A percentile compares a stretch with the other conserved stretches of the same genome.
phyloP scores from a whole-genome alignment of 2,888 invertebrate species.

The Tachystola acroxantha region DNA sequence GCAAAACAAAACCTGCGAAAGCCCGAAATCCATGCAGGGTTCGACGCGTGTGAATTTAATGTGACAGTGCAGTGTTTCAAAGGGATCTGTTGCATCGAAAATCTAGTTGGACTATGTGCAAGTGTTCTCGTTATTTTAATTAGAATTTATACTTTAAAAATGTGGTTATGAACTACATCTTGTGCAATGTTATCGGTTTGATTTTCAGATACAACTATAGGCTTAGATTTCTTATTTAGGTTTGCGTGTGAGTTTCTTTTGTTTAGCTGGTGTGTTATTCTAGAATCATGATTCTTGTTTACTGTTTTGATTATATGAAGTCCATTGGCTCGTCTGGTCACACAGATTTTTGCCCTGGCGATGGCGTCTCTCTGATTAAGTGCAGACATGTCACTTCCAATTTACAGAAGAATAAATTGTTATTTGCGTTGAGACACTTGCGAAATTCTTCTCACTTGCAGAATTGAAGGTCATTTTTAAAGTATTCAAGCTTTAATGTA shows the following conservation, averaged over 20 bases:
- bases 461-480: conserved; percentile 29
- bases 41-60: conserved; percentile 33
- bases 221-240: too few relatives aligned
- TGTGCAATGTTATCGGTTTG: too few relatives aligned
- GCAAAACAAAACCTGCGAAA: neutral
- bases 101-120: neutral
- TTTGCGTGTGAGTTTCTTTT: too few relatives aligned
- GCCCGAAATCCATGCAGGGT: neutral
- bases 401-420: conserved; percentile 45
- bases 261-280: too few relatives aligned
- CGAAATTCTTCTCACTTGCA: conserved; percentile 31
- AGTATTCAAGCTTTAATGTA: conserved; percentile 1
- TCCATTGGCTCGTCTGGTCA: conserved; percentile 16
- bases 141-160: too few relatives aligned
- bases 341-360: conserved; percentile 31
- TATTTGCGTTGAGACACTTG: conserved; percentile 26
- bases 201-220: too few relatives aligned
- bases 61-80: conserved; percentile 23
- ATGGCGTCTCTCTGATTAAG: conserved; percentile 37
- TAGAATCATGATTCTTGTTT: conserved; percentile 5
- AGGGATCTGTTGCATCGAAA: neutral
- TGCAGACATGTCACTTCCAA: conserved; percentile 46
- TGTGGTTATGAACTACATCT: too few relatives aligned
- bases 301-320: conserved; percentile 6
- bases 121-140: neutral